Percentiles rank a stretch among this genome's conserved stretches.
These are phyloP conservation scores for Glomeris marginata DNA, from an alignment of 2,888 invertebrate genomes.

Conservation along the genomic window DNA sequence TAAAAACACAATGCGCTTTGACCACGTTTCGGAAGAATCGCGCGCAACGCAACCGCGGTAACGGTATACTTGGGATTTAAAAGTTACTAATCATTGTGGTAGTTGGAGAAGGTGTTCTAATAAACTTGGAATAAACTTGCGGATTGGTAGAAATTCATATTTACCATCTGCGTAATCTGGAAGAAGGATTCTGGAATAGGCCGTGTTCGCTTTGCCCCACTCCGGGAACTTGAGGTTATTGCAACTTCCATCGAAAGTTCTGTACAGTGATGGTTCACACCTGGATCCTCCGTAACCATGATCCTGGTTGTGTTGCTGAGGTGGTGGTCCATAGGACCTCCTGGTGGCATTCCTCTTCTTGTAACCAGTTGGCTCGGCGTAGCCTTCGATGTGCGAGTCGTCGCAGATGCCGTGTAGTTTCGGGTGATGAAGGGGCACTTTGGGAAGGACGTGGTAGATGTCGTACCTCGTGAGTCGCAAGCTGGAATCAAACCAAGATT, in stretches of 20 bases:
- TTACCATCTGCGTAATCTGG: slow-evolving; percentile 15
- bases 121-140: too few species aligned
- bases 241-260: slow-evolving; percentile 14
- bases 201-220: slow-evolving; percentile 13
- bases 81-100: too few species aligned
- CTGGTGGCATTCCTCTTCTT: slow-evolving; percentile 9
- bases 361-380: slow-evolving; percentile 7
- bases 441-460: slow-evolving; percentile 14
- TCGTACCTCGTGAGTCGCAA: slow-evolving; percentile 11
- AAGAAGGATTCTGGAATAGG: slow-evolving; percentile 13
- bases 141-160: not conserved
- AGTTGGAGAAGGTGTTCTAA: too few species aligned
- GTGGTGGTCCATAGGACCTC: not conserved
- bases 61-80: too few species aligned
- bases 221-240: slow-evolving; percentile 13
- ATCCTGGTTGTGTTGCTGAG: slow-evolving; percentile 2
- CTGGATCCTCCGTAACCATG: slow-evolving; percentile 8
- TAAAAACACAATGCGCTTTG: too few species aligned
- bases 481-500: too few species aligned
- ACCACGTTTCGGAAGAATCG: too few species aligned
- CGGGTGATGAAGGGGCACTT: slow-evolving; percentile 10
- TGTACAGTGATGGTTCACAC: slow-evolving; percentile 12
- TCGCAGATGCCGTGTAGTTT: slow-evolving; percentile 8
- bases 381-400: slow-evolving; percentile 9
- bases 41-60: too few species aligned